phyloP scores from a whole-genome alignment of 2,888 invertebrate genomes.

The Cheiracanthium punctorium region DNA sequence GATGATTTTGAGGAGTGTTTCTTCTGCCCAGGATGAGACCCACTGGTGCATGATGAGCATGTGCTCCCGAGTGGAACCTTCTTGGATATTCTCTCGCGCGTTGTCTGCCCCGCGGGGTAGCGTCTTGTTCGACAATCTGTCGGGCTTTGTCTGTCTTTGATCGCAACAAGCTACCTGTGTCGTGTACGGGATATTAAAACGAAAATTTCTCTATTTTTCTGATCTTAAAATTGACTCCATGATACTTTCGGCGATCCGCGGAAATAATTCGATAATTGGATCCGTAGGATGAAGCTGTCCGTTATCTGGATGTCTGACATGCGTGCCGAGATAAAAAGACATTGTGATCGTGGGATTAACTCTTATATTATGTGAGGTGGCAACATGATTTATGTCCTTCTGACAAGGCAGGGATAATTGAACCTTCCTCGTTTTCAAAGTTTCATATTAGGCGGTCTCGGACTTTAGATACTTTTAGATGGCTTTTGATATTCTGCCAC shows the following conservation, averaged over 20 bases:
- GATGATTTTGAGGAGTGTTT: conserved; percentile 37
- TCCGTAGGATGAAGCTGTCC: background rate
- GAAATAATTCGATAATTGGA: background rate
- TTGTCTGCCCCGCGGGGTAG: background rate
- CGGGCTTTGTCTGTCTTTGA: conserved; percentile 11
- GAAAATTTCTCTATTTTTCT: background rate
- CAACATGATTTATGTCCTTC: background rate
- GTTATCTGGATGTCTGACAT: background rate
- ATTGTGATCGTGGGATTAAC: background rate
- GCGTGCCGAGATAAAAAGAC: background rate
- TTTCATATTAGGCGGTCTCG: too few relatives aligned
- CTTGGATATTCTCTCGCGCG: background rate
- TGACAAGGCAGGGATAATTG: too few relatives aligned
- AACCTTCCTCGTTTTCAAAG: too few relatives aligned
- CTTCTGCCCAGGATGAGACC: background rate
- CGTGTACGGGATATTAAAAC: background rate
- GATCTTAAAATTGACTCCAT: background rate
- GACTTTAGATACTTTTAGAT: too few relatives aligned
- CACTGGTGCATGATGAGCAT: conserved; percentile 48
- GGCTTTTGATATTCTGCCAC: too few relatives aligned
- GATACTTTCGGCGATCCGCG: background rate
- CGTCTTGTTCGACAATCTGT: conserved; percentile 47
- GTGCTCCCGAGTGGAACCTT: conserved; percentile 28
- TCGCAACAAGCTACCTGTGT: background rate
- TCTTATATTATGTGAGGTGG: background rate